phyloP scores from a whole-genome alignment of 2,797 vertebrate species.

The Tenualosa ilisha region DNA sequence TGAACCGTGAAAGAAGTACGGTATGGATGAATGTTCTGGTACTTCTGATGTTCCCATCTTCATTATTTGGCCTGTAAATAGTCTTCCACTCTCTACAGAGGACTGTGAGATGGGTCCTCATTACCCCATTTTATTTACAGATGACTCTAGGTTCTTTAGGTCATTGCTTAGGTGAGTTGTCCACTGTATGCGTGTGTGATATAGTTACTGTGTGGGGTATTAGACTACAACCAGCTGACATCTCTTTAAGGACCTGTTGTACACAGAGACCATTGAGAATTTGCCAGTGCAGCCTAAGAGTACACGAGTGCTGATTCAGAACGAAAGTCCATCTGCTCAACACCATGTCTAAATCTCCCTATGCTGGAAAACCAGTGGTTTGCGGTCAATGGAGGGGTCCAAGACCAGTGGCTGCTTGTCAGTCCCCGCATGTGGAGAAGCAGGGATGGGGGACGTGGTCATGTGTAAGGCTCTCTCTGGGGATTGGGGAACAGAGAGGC shows the following conservation, averaged over 20 bases:
- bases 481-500: conserved; percentile 49
- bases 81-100: background rate
- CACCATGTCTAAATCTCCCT: background rate
- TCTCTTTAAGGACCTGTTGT: background rate
- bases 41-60: background rate
- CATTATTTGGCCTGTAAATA: background rate
- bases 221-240: background rate
- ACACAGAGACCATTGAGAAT: background rate
- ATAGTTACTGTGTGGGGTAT: background rate
- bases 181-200: background rate
- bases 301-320: background rate
- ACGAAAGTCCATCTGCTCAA: background rate
- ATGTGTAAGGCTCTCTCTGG: conserved; percentile 84
- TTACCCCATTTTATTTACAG: background rate
- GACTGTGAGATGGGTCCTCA: background rate
- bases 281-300: background rate
- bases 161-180: background rate
- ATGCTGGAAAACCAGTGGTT: background rate
- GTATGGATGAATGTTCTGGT: background rate
- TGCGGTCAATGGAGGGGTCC: background rate
- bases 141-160: background rate
- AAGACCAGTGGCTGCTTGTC: background rate
- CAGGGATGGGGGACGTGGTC: conserved; percentile 66
- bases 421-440: background rate
- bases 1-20: too few species aligned